phyloP scores from a whole-genome alignment of 1,140 invertebrate species.

The Trissolcus basalis region DNA sequence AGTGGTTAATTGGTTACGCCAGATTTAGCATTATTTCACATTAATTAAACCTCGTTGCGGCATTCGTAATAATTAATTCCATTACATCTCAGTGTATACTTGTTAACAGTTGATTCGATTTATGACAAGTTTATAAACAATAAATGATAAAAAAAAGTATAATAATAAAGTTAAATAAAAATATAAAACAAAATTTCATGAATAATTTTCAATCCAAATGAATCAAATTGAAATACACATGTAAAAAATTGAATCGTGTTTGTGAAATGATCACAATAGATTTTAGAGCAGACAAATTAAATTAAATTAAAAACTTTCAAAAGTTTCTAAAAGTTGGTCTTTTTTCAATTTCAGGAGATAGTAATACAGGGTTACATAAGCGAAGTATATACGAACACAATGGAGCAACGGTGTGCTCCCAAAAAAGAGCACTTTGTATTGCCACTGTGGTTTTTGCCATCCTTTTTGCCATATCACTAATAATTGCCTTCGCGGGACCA shows the following conservation, averaged over 20 bases:
- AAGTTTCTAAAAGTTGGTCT: too few relatives aligned
- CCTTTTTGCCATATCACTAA: constrained; percentile 87
- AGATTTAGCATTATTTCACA: constrained; percentile 30
- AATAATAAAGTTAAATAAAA: too few relatives aligned
- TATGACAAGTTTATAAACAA: too few relatives aligned
- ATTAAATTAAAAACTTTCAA: too few relatives aligned
- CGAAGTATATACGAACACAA: constrained; percentile 85
- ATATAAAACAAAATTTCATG: too few relatives aligned
- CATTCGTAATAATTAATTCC: background rate
- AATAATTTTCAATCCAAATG: too few relatives aligned
- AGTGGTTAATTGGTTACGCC: constrained; percentile 36
- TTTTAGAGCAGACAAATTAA: too few relatives aligned
- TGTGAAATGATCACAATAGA: too few relatives aligned
- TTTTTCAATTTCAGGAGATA: constrained; percentile 80
- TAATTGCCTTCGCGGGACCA: constrained; percentile 92
- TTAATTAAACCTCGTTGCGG: constrained; percentile 22
- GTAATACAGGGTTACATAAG: constrained; percentile 81
- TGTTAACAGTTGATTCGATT: background rate
- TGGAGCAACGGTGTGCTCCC: constrained; percentile 90
- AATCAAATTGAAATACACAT: too few relatives aligned
- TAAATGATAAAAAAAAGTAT: too few relatives aligned
- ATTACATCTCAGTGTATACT: background rate
- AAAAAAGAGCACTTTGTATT: constrained; percentile 87
- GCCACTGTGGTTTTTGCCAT: constrained; percentile 85
- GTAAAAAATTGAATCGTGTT: too few relatives aligned